These are phyloP conservation scores for Gymnobelideus leadbeateri DNA, from an alignment of 2,113 vertebrate genomes.

Conservation along the genomic window DNA sequence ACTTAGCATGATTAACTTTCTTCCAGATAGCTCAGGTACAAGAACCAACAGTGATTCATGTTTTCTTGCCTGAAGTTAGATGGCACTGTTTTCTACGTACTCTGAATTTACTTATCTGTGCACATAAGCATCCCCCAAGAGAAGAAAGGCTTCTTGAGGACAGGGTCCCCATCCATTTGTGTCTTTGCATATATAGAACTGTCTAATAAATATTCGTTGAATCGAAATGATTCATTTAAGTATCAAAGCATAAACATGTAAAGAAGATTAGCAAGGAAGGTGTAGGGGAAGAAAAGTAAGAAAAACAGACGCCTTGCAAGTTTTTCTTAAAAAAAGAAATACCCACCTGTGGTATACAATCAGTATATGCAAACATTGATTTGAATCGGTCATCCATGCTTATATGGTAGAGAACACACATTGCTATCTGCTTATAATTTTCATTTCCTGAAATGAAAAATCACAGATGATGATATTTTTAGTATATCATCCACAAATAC, in stretches of 20 bases:
- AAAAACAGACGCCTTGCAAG: neutral
- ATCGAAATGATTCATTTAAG: neutral
- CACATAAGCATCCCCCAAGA: neutral
- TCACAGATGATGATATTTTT: neutral
- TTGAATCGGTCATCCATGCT: constrained; percentile 95
- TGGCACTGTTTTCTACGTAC: neutral
- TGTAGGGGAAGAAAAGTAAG: rapidly evolving
- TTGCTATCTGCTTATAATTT: constrained; percentile 93
- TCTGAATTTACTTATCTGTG: neutral
- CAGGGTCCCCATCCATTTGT: neutral
- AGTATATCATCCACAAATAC: constrained; percentile 6
- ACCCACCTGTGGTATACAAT: constrained; percentile 95
- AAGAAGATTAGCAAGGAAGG: constrained; percentile 50
- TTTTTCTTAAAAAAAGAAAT: neutral
- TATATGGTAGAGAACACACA: constrained; percentile 97
- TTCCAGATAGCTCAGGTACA: neutral
- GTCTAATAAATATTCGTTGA: neutral
- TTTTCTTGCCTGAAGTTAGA: neutral
- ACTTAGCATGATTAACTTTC: neutral
- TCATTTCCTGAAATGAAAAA: constrained; percentile 90
- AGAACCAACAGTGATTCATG: neutral
- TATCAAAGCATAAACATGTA: constrained; percentile 2
- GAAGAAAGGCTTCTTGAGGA: neutral
- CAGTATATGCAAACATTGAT: constrained; percentile 95
- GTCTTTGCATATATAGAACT: neutral